Conservation (phyloP, 2,888 invertebrate genomes). For the Melinaea menophilus region DNA sequence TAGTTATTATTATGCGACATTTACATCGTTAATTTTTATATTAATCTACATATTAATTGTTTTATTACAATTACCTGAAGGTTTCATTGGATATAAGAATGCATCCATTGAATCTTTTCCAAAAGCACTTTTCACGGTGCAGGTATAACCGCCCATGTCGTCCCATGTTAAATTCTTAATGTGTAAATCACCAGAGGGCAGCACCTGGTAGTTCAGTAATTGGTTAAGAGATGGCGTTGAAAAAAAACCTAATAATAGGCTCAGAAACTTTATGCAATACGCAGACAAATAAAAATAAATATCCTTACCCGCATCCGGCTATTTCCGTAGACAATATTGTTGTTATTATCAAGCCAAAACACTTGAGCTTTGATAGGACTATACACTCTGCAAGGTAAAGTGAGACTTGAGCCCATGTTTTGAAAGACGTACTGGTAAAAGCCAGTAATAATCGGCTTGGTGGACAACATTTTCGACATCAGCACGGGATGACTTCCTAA, state of each 20-base stretch:
- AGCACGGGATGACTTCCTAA: slow-evolving; percentile 20
- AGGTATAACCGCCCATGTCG: slow-evolving; percentile 90
- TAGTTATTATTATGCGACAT: not conserved
- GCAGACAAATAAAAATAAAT: not conserved
- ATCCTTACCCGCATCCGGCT: slow-evolving; percentile 60
- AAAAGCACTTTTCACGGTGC: slow-evolving; percentile 82
- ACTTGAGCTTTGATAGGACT: slow-evolving; percentile 80
- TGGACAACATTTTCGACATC: slow-evolving; percentile 36
- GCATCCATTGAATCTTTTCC: slow-evolving; percentile 81
- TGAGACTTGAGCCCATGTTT: slow-evolving; percentile 77
- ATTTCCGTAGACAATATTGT: slow-evolving; percentile 72
- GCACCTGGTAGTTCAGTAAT: slow-evolving; percentile 53
- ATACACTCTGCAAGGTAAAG: slow-evolving; percentile 83
- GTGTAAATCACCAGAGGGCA: slow-evolving; percentile 86
- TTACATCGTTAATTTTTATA: not conserved
- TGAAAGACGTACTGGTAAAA: slow-evolving; percentile 76
- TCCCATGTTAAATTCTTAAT: slow-evolving; percentile 84
- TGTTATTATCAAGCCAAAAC: slow-evolving; percentile 81
- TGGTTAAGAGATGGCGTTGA: not conserved
- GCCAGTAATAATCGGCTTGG: slow-evolving; percentile 73
- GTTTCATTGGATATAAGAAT: slow-evolving; percentile 83
- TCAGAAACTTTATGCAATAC: too few species aligned
- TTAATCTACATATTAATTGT: not conserved
- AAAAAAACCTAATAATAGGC: too few species aligned
- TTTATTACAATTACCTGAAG: slow-evolving; percentile 25